Evolutionary conservation across 1,140 invertebrate genomes (phyloP).

Genomic region (Drosophila ohnishii): DNA sequence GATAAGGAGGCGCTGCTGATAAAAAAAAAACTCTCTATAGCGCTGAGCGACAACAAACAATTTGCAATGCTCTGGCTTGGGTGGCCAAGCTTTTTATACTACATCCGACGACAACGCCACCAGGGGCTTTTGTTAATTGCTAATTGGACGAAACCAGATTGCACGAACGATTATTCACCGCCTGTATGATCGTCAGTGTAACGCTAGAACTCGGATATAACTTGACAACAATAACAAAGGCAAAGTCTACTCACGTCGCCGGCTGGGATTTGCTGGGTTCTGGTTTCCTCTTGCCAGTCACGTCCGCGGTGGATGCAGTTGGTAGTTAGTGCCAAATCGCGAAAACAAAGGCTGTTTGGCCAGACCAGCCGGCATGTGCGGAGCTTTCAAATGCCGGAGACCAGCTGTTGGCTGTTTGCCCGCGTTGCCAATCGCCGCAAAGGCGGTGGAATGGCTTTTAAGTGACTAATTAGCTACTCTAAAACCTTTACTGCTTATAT

Average conservation of each 20-base stretch:
- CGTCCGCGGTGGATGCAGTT: constrained; percentile 39
- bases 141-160: constrained; percentile 35
- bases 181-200: constrained; percentile 52
- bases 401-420: constrained; percentile 46
- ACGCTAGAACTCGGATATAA: constrained; percentile 47
- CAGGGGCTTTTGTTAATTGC: constrained; percentile 26
- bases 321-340: constrained; percentile 24
- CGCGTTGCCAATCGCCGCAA: constrained; percentile 24
- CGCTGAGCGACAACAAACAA: neutral
- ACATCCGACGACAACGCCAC: constrained; percentile 10
- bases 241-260: constrained; percentile 64
- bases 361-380: constrained; percentile 28
- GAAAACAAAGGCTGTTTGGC: constrained; percentile 24
- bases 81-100: constrained; percentile 55
- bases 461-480: neutral
- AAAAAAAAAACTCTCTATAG: constrained; percentile 16
- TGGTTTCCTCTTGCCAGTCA: constrained; percentile 47
- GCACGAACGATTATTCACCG: constrained; percentile 64
- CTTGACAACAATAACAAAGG: constrained; percentile 34
- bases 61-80: constrained; percentile 32
- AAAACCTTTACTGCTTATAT: neutral
- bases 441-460: neutral
- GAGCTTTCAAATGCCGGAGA: constrained; percentile 44
- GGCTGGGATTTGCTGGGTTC: constrained; percentile 7
- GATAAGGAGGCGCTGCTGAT: constrained; percentile 55